Evolutionary conservation across 2,797 vertebrate genomes (phyloP).

Genomic region (Poeciliopsis presidionis): DNA sequence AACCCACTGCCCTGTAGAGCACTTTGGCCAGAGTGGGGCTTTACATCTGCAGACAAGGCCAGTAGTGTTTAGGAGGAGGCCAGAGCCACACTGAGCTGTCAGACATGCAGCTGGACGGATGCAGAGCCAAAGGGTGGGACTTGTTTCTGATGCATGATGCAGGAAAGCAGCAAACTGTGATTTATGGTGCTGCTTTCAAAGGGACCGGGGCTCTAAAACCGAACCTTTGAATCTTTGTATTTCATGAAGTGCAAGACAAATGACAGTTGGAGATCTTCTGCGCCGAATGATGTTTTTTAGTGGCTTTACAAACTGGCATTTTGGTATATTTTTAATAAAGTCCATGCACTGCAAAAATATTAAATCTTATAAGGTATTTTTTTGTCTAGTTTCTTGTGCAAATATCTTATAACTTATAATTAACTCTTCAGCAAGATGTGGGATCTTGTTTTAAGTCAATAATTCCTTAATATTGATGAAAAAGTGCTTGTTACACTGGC

Average conservation of each 20-base stretch:
- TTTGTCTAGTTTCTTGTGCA: no score
- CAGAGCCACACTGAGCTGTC: conserved; percentile 18
- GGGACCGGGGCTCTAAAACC: background rate
- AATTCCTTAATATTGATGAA: no score
- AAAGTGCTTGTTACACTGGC: no score
- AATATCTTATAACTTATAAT: no score
- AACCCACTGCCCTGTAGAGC: conserved; percentile 22
- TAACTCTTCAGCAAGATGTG: no score
- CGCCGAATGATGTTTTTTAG: background rate
- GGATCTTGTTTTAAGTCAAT: no score
- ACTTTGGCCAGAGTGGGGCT: conserved; percentile 34
- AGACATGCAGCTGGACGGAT: conserved; percentile 36
- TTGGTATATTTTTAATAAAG: background rate
- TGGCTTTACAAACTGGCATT: background rate
- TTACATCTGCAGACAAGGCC: conserved; percentile 29
- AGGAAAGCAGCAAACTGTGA: background rate
- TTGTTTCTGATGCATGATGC: conserved; percentile 27
- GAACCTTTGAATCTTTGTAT: background rate
- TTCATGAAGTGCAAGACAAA: background rate
- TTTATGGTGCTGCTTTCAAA: conserved; percentile 25
- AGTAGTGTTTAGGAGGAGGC: conserved; percentile 28
- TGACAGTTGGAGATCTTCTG: background rate
- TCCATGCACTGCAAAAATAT: background rate
- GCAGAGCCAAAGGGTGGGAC: conserved; percentile 42
- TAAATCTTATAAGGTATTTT: no score